Percentiles rank a stretch among this genome's conserved stretches.
Evolutionary conservation across 2,888 invertebrate species (phyloP).

Genomic region (Archips crataeganus): DNA sequence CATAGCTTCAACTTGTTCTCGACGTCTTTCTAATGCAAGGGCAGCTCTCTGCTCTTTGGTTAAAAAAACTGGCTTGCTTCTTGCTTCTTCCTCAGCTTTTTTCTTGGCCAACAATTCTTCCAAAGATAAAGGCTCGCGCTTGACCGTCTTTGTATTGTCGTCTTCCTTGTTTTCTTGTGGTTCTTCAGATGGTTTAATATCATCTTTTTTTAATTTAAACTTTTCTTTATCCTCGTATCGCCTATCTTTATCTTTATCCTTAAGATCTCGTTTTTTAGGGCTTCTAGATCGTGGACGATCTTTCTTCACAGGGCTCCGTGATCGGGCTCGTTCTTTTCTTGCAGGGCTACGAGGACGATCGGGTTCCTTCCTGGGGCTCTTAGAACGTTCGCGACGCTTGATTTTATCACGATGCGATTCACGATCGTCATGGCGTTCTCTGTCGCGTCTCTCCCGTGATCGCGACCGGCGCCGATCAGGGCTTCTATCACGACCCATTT

Average conservation of each 20-base stretch:
- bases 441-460: conserved; percentile 75
- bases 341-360: conserved; percentile 69
- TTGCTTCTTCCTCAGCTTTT: conserved; percentile 97
- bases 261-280: conserved; percentile 71
- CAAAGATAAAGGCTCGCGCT: conserved; percentile 95
- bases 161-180: conserved; percentile 71
- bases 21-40: conserved; percentile 94
- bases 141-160: conserved; percentile 72
- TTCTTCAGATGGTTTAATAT: conserved; percentile 66
- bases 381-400: conserved; percentile 73
- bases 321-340: conserved; percentile 65
- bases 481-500: conserved; percentile 75
- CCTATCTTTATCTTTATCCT: conserved; percentile 66
- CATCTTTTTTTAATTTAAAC: conserved; percentile 70
- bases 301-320: conserved; percentile 60
- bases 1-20: conserved; percentile 94
- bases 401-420: conserved; percentile 74
- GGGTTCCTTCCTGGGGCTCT: conserved; percentile 68
- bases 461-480: conserved; percentile 77
- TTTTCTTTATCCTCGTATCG: conserved; percentile 77
- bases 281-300: conserved; percentile 52
- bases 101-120: conserved; percentile 98
- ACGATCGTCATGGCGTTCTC: conserved; percentile 76
- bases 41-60: conserved; percentile 98
- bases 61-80: conserved; percentile 98